phyloP scores from a whole-genome alignment of 2,888 invertebrate species.

The Cephus spinipes region DNA sequence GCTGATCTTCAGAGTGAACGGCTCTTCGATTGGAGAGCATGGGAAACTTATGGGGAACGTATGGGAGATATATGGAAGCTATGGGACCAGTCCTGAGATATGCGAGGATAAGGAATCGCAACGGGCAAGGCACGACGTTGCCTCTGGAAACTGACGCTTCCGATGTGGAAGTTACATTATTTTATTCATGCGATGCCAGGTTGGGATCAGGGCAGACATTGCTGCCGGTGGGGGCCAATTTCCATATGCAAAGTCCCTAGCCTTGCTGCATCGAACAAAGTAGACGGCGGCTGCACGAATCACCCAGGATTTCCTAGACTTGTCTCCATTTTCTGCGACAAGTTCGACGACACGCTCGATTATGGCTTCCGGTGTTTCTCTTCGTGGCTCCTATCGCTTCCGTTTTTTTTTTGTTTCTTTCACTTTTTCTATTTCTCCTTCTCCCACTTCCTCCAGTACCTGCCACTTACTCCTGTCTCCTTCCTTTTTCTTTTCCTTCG shows the following conservation, averaged over 20 bases:
- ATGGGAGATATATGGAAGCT: too few species aligned
- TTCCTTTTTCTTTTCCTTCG: too few species aligned
- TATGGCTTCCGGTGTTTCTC: too few species aligned
- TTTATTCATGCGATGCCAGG: slow-evolving; percentile 52
- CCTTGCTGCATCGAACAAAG: slow-evolving; percentile 39
- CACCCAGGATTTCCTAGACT: neutral
- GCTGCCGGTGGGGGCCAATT: slow-evolving; percentile 40
- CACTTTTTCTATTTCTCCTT: too few species aligned
- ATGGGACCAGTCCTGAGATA: too few species aligned
- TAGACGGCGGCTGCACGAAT: slow-evolving; percentile 22
- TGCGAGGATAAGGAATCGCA: neutral
- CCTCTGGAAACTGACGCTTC: neutral
- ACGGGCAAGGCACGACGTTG: neutral
- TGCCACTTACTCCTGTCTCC: too few species aligned
- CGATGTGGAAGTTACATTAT: slow-evolving; percentile 44
- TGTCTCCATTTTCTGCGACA: neutral
- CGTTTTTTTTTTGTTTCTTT: too few species aligned
- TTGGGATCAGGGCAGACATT: slow-evolving; percentile 35
- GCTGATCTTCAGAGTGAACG: too few species aligned
- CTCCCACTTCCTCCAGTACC: too few species aligned
- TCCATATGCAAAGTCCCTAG: slow-evolving; percentile 51
- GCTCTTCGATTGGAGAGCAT: too few species aligned
- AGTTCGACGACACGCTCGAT: neutral
- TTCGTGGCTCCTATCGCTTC: too few species aligned
- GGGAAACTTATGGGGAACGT: too few species aligned